Percentiles rank a stretch among this genome's conserved stretches.
phyloP scores from a whole-genome alignment of 2,113 vertebrate species.

The Mesoclemmys tuberculata region DNA sequence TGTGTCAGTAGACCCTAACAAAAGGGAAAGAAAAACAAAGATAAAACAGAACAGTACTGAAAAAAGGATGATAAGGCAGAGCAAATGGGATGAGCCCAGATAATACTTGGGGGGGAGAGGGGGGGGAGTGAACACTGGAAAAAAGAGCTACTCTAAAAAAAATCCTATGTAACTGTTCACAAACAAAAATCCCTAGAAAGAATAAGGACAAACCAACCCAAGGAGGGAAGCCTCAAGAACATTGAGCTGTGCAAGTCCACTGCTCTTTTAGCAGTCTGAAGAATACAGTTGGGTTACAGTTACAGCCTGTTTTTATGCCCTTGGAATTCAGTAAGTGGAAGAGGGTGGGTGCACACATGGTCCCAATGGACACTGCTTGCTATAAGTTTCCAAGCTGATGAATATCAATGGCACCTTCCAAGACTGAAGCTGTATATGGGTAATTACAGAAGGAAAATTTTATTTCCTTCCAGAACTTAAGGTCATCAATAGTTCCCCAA shows the following conservation, averaged over 20 bases:
- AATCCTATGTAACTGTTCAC: background rate
- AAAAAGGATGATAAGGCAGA: background rate
- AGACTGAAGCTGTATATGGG: background rate
- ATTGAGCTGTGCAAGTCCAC: background rate
- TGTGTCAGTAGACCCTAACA: background rate
- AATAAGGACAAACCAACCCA: background rate
- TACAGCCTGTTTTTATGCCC: background rate
- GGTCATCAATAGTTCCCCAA: background rate
- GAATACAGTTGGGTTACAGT: background rate
- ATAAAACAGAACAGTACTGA: background rate
- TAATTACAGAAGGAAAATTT: background rate
- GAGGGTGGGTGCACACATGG: background rate
- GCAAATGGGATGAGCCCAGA: background rate
- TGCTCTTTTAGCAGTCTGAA: background rate
- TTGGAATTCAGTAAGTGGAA: background rate
- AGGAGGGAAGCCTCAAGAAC: background rate
- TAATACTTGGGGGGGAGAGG: background rate
- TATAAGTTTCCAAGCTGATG: background rate
- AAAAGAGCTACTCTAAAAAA: background rate
- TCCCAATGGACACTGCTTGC: background rate
- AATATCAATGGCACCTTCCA: background rate
- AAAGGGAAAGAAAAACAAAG: background rate
- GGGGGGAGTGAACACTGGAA: background rate
- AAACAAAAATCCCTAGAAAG: background rate
- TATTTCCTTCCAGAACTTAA: background rate